These are phyloP conservation scores for Microcebus tavaratra DNA, from an alignment of 2,113 vertebrate species.

Conservation along the genomic window DNA sequence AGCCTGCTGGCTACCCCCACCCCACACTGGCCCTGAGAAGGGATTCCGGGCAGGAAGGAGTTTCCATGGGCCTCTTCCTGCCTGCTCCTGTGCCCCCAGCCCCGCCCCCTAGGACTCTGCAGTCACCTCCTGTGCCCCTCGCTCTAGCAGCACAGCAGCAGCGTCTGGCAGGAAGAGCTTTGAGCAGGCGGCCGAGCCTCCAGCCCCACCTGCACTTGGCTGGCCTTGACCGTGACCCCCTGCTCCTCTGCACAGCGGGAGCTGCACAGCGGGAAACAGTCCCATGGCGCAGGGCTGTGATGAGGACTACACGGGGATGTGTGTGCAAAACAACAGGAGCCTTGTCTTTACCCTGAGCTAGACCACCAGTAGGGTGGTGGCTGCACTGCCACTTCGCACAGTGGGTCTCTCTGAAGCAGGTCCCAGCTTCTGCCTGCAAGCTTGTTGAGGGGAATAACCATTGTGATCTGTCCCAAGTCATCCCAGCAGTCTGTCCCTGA, in stretches of 20 bases:
- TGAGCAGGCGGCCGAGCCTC: neutral
- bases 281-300: neutral
- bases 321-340: neutral
- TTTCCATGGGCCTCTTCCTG: neutral
- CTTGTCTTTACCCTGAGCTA: neutral
- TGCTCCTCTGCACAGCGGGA: neutral
- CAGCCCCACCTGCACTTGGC: neutral
- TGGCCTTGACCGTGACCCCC: neutral
- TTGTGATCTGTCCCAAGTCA: neutral
- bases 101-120: fast-evolving
- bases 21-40: too few relatives aligned
- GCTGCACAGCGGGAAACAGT: neutral
- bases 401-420: neutral
- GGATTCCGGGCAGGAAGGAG: neutral
- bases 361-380: neutral
- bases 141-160: neutral
- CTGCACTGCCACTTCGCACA: neutral
- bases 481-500: neutral
- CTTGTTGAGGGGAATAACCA: neutral
- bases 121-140: neutral
- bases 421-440: neutral
- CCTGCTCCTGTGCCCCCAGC: neutral
- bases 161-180: neutral
- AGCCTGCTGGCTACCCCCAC: fast-evolving
- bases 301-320: neutral